Conservation (phyloP, 2,113 vertebrate genomes). For the Tretioscincus oriximinensis region DNA sequence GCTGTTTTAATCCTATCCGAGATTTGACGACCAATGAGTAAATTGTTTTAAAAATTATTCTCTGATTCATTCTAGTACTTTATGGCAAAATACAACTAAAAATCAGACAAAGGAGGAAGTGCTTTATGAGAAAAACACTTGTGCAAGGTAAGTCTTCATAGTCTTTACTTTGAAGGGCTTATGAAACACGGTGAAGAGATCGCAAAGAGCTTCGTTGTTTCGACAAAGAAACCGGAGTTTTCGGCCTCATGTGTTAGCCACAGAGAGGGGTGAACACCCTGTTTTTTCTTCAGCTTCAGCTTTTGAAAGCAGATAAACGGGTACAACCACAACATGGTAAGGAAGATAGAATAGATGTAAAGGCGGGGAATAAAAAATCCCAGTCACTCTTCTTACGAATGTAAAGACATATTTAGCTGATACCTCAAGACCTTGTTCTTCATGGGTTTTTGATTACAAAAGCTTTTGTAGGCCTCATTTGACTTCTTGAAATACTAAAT, state of each 20-base stretch:
- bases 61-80: slow-evolving; percentile 39
- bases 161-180: not conserved
- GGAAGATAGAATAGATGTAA: too few relatives aligned
- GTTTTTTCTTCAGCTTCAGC: too few relatives aligned
- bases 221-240: too few relatives aligned
- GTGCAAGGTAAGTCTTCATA: slow-evolving; percentile 55
- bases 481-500: not conserved
- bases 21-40: not conserved
- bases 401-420: not conserved
- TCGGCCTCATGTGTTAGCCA: too few relatives aligned
- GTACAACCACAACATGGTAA: too few relatives aligned
- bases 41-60: not conserved
- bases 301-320: too few relatives aligned
- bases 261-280: too few relatives aligned
- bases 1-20: not conserved
- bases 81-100: slow-evolving; percentile 30
- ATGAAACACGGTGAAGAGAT: too few relatives aligned
- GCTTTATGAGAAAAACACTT: slow-evolving; percentile 47
- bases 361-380: too few relatives aligned
- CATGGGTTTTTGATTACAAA: not conserved
- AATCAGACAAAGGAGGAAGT: slow-evolving; percentile 42
- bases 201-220: too few relatives aligned
- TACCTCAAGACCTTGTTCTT: not conserved
- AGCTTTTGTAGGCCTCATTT: not conserved
- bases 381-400: not conserved